Evolutionary conservation across 2,888 invertebrate species (phyloP), one percentile per base, ranked within the genome.

Genomic region (Acrobasis consociella): DNA sequence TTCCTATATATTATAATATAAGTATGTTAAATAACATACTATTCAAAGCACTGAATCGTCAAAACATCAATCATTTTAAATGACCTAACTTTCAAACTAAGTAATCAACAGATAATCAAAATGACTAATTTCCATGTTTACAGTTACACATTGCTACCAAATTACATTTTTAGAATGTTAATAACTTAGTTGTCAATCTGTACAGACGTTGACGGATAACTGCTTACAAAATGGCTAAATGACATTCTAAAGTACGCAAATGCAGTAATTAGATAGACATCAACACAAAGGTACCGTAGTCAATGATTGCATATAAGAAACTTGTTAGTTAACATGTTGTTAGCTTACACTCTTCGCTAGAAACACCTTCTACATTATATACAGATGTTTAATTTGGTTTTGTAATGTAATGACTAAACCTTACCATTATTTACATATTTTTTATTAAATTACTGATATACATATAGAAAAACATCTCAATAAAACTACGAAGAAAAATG

Each of bases 121-220:
- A 22, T 2, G 10, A 11, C 13, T 22, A 31, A 17, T 52, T 22
- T 53, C 13, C 8, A 53, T 53, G 53, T 31, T 59, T 22, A 51
- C 60, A 49, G 22, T 50, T 50, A 38, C 15, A 53, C 53, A 55
- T 17, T 46, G 42, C 16, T 42, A 31, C 46, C 16, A 53, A 61
- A 61, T 61, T 15, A 61, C 61, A 49, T 61, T 61, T 53, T 61
- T 53, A 52, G 61, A 53, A 46, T 61, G 49, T 61, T 61, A 53
- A 53, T 61, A 53, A 37, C 60, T n/a, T 53, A 52, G 38, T 60
- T 60, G 60, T 60, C 60, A 60, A 60, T 42, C 51, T 60, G n/a
- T 11, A 51, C 13, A 42, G 60, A 60, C 60, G 42, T 60, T 60
- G 60, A 60, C 51, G 60, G 60, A 60, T 60, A 51, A 39, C 42